phyloP scores from a whole-genome alignment of 2,113 vertebrate species.

The Otus sunia region DNA sequence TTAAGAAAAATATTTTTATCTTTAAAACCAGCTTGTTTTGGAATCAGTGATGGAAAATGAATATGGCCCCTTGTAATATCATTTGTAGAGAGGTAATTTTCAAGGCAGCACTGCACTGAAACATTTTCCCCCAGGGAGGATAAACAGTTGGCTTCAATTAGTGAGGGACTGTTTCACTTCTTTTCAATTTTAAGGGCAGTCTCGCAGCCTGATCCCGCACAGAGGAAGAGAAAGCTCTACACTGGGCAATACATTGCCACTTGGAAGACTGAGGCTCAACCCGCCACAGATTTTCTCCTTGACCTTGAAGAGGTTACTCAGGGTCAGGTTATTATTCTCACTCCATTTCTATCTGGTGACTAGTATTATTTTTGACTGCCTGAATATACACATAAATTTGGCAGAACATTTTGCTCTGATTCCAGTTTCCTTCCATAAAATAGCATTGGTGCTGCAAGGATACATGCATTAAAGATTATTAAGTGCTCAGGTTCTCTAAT shows the following conservation, averaged over 20 bases:
- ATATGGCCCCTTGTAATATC: slow-evolving; percentile 41
- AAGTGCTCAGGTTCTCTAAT: slow-evolving; percentile 17
- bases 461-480: slow-evolving; percentile 24
- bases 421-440: background rate
- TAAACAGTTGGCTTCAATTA: slow-evolving; percentile 66
- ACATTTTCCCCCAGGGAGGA: slow-evolving; percentile 42
- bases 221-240: background rate
- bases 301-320: slow-evolving; percentile 2
- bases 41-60: slow-evolving; percentile 28
- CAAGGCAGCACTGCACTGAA: slow-evolving; percentile 46
- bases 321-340: background rate
- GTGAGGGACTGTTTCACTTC: slow-evolving; percentile 46
- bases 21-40: slow-evolving; percentile 30
- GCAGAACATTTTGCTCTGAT: background rate
- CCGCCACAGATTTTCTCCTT: background rate
- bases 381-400: background rate
- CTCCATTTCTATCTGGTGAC: background rate
- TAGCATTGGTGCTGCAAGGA: background rate
- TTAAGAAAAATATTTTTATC: slow-evolving; percentile 39
- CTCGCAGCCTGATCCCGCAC: slow-evolving; percentile 6
- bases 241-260: background rate
- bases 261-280: background rate
- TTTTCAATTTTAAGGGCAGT: slow-evolving; percentile 41
- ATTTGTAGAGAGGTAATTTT: slow-evolving; percentile 56
- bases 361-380: slow-evolving; percentile 9